Conservation (phyloP, 2,888 invertebrate species). For the Ophion costatus region DNA sequence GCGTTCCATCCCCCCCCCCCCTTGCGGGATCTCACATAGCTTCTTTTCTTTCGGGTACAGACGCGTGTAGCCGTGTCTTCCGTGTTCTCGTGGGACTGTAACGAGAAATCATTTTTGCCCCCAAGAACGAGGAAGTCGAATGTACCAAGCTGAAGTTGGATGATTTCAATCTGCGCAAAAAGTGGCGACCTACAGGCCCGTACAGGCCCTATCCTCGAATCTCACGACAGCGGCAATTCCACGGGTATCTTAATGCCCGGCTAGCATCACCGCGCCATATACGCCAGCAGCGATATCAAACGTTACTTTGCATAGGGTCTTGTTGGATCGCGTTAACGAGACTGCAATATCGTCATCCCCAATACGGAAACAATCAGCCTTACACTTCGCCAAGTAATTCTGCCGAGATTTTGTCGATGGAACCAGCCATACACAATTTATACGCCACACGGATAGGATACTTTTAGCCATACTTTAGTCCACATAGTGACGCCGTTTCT, state of each 20-base stretch:
- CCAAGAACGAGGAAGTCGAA: constrained; percentile 59
- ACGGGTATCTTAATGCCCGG: constrained; percentile 8
- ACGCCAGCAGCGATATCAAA: neutral
- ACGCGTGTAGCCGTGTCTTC: constrained; percentile 38
- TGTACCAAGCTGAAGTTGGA: constrained; percentile 43
- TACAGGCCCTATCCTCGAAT: constrained; percentile 30
- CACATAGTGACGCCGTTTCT: neutral
- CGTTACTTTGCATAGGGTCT: neutral
- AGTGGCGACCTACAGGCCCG: neutral
- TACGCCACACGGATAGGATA: neutral
- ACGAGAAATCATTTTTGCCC: constrained; percentile 18
- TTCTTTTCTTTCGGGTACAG: neutral
- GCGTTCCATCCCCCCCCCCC: constrained; percentile 20
- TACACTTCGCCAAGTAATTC: neutral
- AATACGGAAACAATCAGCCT: constrained; percentile 9
- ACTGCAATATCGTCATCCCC: constrained; percentile 5
- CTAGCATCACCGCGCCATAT: neutral
- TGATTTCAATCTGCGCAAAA: constrained; percentile 49
- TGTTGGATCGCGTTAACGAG: constrained; percentile 7
- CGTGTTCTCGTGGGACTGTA: constrained; percentile 41
- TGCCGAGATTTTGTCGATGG: neutral
- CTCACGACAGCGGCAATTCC: constrained; percentile 22
- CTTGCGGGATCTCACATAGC: constrained; percentile 17
- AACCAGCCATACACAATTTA: neutral
- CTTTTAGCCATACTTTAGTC: constrained; percentile 13